Percentiles rank a stretch among this genome's conserved stretches.
phyloP scores from a whole-genome alignment of 2,113 vertebrate genomes.

The Picathartes gymnocephalus region DNA sequence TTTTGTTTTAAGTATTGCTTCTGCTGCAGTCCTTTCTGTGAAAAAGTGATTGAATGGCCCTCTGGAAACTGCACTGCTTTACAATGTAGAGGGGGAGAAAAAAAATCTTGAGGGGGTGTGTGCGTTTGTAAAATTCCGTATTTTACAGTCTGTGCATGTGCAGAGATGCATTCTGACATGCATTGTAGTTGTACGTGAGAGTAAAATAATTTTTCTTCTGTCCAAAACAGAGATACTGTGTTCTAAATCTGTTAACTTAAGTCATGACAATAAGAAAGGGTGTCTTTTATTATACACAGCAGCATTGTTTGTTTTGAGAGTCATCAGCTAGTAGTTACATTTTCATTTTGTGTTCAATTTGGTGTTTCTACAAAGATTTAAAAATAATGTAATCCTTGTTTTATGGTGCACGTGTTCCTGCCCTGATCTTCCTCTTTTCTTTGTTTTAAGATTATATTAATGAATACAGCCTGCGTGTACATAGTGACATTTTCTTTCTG shows the following conservation, averaged over 20 bases:
- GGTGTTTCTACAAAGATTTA: conserved; percentile 8
- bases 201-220: conserved; percentile 56
- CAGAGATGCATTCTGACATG: conserved; percentile 28
- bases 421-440: conserved; percentile 58
- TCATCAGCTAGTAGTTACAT: conserved; percentile 40
- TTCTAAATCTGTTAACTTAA: conserved; percentile 52
- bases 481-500: conserved; percentile 29
- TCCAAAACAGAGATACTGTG: conserved; percentile 48
- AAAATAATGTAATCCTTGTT: conserved; percentile 44
- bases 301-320: conserved; percentile 60
- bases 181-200: conserved; percentile 37
- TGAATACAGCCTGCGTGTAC: conserved; percentile 42
- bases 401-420: conserved; percentile 41
- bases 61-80: conserved; percentile 45
- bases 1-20: conserved; percentile 3
- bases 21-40: not conserved
- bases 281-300: conserved; percentile 61
- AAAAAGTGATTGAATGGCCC: conserved; percentile 31
- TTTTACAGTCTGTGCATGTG: conserved; percentile 8
- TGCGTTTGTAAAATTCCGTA: not conserved
- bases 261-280: conserved; percentile 60
- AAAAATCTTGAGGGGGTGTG: not conserved
- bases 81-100: not conserved
- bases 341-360: conserved; percentile 53
- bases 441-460: conserved; percentile 72